Base-by-base conservation (phyloP, 2,888 invertebrate genomes). In the Hedya salicella region DNA sequence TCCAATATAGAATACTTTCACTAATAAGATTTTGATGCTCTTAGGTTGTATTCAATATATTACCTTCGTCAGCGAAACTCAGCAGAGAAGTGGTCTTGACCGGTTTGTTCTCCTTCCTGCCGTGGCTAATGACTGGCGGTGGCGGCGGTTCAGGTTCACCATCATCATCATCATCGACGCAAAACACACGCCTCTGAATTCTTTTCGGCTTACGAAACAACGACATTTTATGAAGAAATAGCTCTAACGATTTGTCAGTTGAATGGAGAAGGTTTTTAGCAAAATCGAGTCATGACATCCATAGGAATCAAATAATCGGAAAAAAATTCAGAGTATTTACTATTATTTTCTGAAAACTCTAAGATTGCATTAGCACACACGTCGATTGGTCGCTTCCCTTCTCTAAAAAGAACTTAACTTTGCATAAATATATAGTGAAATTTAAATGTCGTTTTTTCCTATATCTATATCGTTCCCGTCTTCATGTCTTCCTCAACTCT, bases 121-220 rank as follows among this genome's bases (percentile, higher is more conserved):
- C 88, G 75, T 81, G 81, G 71, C 88, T 91, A 70, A 91, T 92
- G 62, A 89, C 85, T 72, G 93, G 94, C 68, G 90, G 91, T 72
- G 93, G 93, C 53, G 90, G 87, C 69, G 91, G 89, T 75, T 88
- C 87, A 21, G 89, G 88, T 13, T 85, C 87, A 40, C 92, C 91
- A 70, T 95, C 94, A 52, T 95, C 95, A 53, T 95, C 95, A 75
- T 95, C 95, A 72, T 95, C 95, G 68, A 94, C 94, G 78, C 95
- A 95, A 87, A 96, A 96, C 67, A 95, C 94, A 63, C 96, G 94
- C 70, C 96, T 93, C 79, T 96, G 96, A 74, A 97, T 96, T 82
- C 95, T 95, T 81, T 97, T 95, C 0, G 98, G 97, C 89, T 98
- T 98, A 77, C 96, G 96, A 88, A 98, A 98, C 72, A 97, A 84